Percentiles rank a stretch among this genome's conserved stretches.
Conservation (phyloP, 2,797 vertebrate genomes). For the Girardinus metallicus region DNA sequence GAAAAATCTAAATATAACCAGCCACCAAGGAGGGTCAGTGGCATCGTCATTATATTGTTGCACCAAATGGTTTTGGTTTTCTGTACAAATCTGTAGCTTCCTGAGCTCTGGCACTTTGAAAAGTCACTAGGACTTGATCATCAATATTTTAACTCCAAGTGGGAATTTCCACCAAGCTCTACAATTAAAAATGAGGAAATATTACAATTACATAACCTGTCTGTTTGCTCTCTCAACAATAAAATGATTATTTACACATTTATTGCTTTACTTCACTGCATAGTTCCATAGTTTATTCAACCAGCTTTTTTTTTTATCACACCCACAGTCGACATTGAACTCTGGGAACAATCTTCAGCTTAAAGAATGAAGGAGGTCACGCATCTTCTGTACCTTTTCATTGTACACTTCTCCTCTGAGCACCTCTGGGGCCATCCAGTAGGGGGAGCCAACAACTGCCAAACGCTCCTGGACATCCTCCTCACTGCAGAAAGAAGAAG, state of each 20-base stretch:
- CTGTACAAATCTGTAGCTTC: constrained; percentile 5
- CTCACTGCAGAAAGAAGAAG: constrained; percentile 74
- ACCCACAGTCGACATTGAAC: constrained; percentile 50
- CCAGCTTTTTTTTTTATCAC: constrained; percentile 17
- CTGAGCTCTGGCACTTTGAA: neutral
- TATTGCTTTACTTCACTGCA: constrained; percentile 29
- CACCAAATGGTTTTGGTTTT: constrained; percentile 7
- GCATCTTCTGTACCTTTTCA: constrained; percentile 86
- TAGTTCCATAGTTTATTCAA: constrained; percentile 16
- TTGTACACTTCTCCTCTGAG: constrained; percentile 92
- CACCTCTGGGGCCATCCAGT: constrained; percentile 98
- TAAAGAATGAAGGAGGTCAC: neutral
- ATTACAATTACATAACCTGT: constrained; percentile 36
- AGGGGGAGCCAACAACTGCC: constrained; percentile 93
- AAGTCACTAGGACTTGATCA: neutral
- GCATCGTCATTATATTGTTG: neutral
- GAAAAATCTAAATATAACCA: neutral
- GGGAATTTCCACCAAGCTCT: constrained; percentile 4
- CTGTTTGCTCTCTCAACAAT: constrained; percentile 4
- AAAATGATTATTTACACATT: constrained; percentile 41
- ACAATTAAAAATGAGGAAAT: constrained; percentile 1
- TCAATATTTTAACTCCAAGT: neutral
- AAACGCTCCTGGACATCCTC: constrained; percentile 85
- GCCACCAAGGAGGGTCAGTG: neutral
- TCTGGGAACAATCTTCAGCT: constrained; percentile 24